Percentiles rank a stretch among this genome's conserved stretches.
Conservation (phyloP, 2,113 vertebrate species). For the Lasiurus cinereus region DNA sequence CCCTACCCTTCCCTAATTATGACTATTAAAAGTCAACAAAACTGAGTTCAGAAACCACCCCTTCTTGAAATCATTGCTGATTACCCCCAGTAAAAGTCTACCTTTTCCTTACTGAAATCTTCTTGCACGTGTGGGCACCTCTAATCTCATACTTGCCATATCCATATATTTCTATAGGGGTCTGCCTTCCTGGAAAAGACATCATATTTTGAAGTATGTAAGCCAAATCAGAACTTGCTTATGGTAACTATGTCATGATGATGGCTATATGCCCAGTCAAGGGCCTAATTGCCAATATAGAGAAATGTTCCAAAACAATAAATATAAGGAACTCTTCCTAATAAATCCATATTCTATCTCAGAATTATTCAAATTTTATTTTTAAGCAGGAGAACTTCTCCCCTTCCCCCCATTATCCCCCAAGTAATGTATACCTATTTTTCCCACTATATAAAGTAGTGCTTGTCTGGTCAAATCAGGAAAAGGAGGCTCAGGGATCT, state of each 20-base stretch:
- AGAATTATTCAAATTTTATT: background rate
- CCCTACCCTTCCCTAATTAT: background rate
- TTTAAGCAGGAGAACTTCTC: background rate
- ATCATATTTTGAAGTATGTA: background rate
- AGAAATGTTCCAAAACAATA: background rate
- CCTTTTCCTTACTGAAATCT: background rate
- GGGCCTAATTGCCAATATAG: background rate
- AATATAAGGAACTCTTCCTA: background rate
- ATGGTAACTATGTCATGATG: background rate
- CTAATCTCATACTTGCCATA: background rate
- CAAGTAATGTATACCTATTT: background rate
- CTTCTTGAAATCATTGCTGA: background rate
- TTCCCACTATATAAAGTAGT: conserved; percentile 19
- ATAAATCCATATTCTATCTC: background rate
- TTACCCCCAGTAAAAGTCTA: background rate
- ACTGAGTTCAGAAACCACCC: background rate
- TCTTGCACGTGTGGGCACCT: background rate
- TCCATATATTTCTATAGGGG: background rate
- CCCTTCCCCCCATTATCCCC: rapidly evolving
- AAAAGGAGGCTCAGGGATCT: background rate
- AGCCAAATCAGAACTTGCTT: background rate
- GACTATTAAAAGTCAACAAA: background rate
- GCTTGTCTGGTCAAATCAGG: background rate
- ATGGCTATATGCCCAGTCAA: background rate
- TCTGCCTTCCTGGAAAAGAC: background rate